Conservation (phyloP, 2,888 invertebrate species). For the Sepioteuthis lessoniana region DNA sequence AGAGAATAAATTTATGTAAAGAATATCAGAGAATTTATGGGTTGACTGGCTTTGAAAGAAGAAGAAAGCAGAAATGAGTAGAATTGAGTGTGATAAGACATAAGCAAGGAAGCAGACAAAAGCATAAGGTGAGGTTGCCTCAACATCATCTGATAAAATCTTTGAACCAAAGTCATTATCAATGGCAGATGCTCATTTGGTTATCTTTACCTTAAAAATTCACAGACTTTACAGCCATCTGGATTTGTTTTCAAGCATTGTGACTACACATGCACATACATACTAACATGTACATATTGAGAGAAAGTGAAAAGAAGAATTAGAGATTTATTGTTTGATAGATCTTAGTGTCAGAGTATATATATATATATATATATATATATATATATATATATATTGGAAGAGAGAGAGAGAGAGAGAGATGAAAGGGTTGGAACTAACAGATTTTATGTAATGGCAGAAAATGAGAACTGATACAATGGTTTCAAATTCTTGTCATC, state of each 20-base stretch:
- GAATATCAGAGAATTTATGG: not conserved
- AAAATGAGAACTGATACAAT: too few species aligned
- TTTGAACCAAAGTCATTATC: conserved; percentile 9
- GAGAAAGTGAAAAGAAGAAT: not conserved
- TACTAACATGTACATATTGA: not conserved
- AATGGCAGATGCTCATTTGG: conserved; percentile 13
- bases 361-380: not conserved
- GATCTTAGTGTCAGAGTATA: not conserved
- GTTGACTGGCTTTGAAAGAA: not conserved
- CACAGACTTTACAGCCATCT: conserved; percentile 21
- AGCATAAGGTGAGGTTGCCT: not conserved
- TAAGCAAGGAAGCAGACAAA: not conserved
- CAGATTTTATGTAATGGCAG: too few species aligned
- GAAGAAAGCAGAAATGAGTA: not conserved
- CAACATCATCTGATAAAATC: not conserved
- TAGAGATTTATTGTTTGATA: not conserved
- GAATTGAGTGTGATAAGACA: too few species aligned
- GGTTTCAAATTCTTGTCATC: too few species aligned
- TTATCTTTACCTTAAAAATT: conserved; percentile 33
- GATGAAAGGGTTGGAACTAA: too few species aligned
- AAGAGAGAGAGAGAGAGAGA: too few species aligned
- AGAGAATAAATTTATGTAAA: not conserved
- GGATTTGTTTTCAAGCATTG: not conserved
- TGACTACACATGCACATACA: not conserved
- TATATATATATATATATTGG: not conserved